Base-by-base conservation (phyloP, 2,113 vertebrate species). In the Ciconia maguari region DNA sequence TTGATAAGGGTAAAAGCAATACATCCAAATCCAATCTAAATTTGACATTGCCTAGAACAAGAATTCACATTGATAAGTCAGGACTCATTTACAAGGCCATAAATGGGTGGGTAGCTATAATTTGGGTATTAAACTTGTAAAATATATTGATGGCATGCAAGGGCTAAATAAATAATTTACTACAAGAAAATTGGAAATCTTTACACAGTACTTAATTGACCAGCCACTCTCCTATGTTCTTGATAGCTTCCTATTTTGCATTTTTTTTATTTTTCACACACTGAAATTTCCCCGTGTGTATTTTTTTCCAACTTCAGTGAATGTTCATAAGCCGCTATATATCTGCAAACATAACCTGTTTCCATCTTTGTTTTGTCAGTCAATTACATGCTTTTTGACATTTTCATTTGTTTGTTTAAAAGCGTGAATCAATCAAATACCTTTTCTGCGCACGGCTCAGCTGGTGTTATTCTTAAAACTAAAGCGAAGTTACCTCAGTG, bases 21-120 rank as follows among this genome's bases (percentile, higher is more conserved):
- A 98, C 97, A 98, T 98, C 96, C 98, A 98, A 98, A 98, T 98
- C 97, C 98, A 98, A 98, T 98, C 98, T 98, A 98, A 98, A 97
- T 98, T 97, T 98, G 98, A 98, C 98, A 98, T 87, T 90, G 97
- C 98, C 98, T 98, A 97, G 97, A 98, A 98, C 94, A 97, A 97
- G 97, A 98, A 98, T 97, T 97, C 98, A 93, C 98, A 97, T 87
- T 98, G 98, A 96, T 98, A 98, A 98, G 96, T 96, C 98, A 98
- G 96, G 97, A 95, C 95, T 98, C 98, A 96, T 98, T 98, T 98
- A 98, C 97, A 98, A 96, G 96, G 97, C 98, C 97, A 96, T 98
- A 98, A 98, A 98, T 98, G 98, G 97, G 98, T 97, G 97, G 98
- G 96, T 96, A 96, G 97, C 97, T 98, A 98, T 98, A 98, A 98